phyloP scores from a whole-genome alignment of 2,797 vertebrate species.

The Chaenodraco wilsoni region DNA sequence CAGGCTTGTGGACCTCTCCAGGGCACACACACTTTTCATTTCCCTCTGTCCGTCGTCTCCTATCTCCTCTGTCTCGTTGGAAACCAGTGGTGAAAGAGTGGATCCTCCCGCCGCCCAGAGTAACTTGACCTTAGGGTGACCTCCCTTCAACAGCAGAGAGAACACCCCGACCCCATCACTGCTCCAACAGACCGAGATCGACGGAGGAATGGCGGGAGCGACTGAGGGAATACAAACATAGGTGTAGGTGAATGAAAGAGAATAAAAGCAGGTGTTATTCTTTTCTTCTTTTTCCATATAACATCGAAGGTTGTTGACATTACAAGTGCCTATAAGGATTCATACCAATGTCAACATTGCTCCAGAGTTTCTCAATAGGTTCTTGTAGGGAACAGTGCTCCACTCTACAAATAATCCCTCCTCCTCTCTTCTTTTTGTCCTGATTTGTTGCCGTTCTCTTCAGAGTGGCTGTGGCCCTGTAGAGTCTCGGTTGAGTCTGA shows the following conservation, averaged over 20 bases:
- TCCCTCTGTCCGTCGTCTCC: conserved; percentile 74
- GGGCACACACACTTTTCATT: conserved; percentile 80
- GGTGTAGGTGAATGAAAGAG: neutral
- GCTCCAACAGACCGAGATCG: conserved; percentile 86
- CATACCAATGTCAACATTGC: conserved; percentile 69
- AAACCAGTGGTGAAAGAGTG: conserved; percentile 70
- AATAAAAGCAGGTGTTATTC: neutral
- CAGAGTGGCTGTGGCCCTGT: conserved; percentile 74
- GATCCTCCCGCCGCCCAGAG: conserved; percentile 81
- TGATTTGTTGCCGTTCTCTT: conserved; percentile 34
- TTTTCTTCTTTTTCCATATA: neutral
- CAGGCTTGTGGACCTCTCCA: conserved; percentile 66
- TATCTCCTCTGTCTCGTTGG: conserved; percentile 78
- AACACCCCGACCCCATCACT: conserved; percentile 82
- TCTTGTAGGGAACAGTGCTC: conserved; percentile 79
- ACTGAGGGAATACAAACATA: conserved; percentile 52
- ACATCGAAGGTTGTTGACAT: neutral
- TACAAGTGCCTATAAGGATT: neutral
- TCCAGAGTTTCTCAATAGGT: conserved; percentile 81
- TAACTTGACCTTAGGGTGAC: conserved; percentile 70
- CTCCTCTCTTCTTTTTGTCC: conserved; percentile 58
- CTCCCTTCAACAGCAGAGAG: conserved; percentile 79
- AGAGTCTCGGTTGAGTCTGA: conserved; percentile 68
- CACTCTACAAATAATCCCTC: conserved; percentile 79
- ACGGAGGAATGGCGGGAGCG: conserved; percentile 75